These are phyloP conservation scores for Agonopterix heracliana DNA, from an alignment of 2,888 invertebrate genomes.

Conservation along the genomic window DNA sequence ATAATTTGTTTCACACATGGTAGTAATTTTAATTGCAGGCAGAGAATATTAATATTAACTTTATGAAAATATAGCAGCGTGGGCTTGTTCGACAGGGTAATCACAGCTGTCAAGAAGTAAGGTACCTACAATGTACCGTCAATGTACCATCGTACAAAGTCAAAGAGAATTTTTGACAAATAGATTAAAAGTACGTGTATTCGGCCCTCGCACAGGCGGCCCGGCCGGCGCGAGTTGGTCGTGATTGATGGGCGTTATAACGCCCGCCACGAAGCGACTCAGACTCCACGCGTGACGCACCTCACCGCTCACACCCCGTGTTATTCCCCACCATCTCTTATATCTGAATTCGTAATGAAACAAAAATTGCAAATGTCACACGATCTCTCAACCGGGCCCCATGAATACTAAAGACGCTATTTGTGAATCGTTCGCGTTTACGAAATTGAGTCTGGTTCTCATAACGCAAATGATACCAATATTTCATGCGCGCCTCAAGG, in stretches of 20 bases:
- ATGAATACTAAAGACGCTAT: conserved; percentile 74
- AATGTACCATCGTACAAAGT: conserved; percentile 9
- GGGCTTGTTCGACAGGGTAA: too few relatives aligned
- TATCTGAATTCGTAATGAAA: conserved; percentile 72
- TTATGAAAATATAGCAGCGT: too few relatives aligned
- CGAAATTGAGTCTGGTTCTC: conserved; percentile 57
- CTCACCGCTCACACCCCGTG: conserved; percentile 25
- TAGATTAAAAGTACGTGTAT: conserved; percentile 33
- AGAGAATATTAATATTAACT: too few relatives aligned
- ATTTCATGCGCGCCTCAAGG: conserved; percentile 41
- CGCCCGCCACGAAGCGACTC: conserved; percentile 13
- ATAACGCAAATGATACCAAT: conserved; percentile 58
- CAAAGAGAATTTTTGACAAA: conserved; percentile 35
- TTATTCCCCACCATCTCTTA: conserved; percentile 58
- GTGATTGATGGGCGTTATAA: conserved; percentile 40
- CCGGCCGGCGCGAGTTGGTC: conserved; percentile 23
- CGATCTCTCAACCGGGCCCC: conserved; percentile 56
- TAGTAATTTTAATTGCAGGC: too few relatives aligned
- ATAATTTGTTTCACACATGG: too few relatives aligned
- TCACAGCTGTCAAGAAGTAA: too few relatives aligned
- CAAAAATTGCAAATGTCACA: conserved; percentile 73
- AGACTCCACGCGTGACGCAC: conserved; percentile 2
- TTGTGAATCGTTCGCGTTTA: conserved; percentile 60
- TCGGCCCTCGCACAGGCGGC: conserved; percentile 15
- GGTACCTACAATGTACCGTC: too few relatives aligned